A percentile compares a stretch with the other conserved stretches of the same genome.
Conservation (phyloP, 2,797 vertebrate genomes). For the Mus caroli region DNA sequence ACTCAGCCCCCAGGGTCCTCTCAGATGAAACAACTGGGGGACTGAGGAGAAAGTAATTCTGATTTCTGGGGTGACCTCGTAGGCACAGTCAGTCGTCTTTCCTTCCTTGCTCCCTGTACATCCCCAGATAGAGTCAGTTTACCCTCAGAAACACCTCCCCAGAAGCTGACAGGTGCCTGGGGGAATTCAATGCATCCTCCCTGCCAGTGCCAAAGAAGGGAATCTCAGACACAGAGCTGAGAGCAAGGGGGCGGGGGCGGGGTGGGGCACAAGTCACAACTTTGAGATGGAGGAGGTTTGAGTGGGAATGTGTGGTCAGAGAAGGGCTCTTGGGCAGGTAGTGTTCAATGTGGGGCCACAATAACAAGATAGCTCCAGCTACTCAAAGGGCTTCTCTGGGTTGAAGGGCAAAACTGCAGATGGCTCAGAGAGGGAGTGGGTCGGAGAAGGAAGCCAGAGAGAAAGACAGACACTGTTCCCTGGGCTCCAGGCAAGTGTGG, state of each 20-base stretch:
- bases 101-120: not conserved
- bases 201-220: not conserved
- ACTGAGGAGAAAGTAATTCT: constrained; percentile 20
- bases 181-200: not conserved
- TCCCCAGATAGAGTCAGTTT: not conserved
- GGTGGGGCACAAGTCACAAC: not conserved
- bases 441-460: not conserved
- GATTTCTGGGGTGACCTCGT: not conserved
- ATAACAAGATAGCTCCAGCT: not conserved
- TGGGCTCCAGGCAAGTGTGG: not conserved
- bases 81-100: not conserved
- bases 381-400: not conserved
- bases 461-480: not conserved
- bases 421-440: not conserved
- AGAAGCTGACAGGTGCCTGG: not conserved
- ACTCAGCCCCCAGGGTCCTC: not conserved
- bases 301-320: not conserved
- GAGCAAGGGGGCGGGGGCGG: no score
- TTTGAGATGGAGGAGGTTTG: not conserved
- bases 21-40: not conserved
- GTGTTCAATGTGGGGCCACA: not conserved
- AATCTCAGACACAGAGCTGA: not conserved
- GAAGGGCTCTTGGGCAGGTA: not conserved
- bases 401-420: not conserved
- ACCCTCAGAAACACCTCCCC: constrained; percentile 38